phyloP scores from a whole-genome alignment of 2,888 invertebrate species.

The Brachyptera putata region DNA sequence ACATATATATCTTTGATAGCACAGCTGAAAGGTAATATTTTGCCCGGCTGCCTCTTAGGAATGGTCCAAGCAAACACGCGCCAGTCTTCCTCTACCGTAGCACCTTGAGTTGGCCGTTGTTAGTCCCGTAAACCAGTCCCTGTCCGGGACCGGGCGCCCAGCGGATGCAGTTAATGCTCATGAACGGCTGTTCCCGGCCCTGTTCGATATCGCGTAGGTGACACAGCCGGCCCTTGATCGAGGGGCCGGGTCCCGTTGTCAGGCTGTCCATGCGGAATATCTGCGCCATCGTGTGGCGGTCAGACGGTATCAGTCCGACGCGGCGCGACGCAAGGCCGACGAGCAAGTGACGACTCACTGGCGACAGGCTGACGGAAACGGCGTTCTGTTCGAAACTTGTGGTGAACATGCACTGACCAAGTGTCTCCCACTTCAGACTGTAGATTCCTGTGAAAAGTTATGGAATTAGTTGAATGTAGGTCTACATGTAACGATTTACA shows the following conservation, averaged over 20 bases:
- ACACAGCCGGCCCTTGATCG: constrained; percentile 34
- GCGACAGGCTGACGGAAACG: constrained; percentile 81
- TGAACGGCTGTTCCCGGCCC: constrained; percentile 56
- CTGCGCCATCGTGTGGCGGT: constrained; percentile 49
- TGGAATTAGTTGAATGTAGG: too few species aligned
- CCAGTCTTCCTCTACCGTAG: too few species aligned
- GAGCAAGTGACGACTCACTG: constrained; percentile 70
- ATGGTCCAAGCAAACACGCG: too few species aligned
- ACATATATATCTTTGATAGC: too few species aligned
- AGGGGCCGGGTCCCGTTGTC: constrained; percentile 23
- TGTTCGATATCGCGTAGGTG: constrained; percentile 61
- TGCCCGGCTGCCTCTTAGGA: too few species aligned
- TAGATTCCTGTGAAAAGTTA: constrained; percentile 67
- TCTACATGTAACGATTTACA: too few species aligned
- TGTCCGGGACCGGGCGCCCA: constrained; percentile 82
- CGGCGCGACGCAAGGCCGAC: constrained; percentile 73
- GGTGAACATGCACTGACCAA: constrained; percentile 76
- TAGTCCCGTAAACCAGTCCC: constrained; percentile 81
- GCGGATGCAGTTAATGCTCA: constrained; percentile 76
- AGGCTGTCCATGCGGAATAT: constrained; percentile 44
- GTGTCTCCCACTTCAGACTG: constrained; percentile 67
- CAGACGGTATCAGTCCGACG: constrained; percentile 50
- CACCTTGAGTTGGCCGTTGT: constrained; percentile 73
- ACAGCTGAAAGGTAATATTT: too few species aligned
- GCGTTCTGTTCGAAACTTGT: constrained; percentile 73